Conservation (phyloP, 2,113 vertebrate genomes). For the Glareola pratincola region DNA sequence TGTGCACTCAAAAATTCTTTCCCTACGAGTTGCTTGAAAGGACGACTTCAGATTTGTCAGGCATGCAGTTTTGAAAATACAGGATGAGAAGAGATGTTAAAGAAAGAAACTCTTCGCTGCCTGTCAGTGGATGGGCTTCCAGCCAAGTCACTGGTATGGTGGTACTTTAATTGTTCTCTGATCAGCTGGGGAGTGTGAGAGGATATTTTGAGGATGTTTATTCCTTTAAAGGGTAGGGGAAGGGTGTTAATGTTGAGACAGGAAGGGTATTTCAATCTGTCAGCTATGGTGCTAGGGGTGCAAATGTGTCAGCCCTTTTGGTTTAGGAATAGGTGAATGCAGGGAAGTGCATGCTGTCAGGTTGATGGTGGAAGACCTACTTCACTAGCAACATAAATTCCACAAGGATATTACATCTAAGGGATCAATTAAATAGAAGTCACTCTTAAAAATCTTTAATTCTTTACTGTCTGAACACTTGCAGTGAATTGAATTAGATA, state of each 20-base stretch:
- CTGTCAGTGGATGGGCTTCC: not conserved
- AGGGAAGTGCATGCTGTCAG: not conserved
- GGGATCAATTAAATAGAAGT: not conserved
- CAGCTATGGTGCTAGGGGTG: not conserved
- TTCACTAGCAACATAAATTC: not conserved
- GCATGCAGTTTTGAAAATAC: not conserved
- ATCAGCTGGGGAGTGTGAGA: not conserved
- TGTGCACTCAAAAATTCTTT: not conserved
- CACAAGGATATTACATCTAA: not conserved
- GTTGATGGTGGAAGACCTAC: not conserved
- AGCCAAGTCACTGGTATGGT: not conserved
- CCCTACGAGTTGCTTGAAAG: not conserved
- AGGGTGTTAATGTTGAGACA: not conserved
- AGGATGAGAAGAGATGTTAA: not conserved
- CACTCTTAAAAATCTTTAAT: not conserved
- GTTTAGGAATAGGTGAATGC: not conserved
- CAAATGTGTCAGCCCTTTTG: not conserved
- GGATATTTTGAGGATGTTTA: not conserved
- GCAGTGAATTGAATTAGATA: not conserved
- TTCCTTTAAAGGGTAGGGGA: not conserved
- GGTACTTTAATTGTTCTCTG: not conserved
- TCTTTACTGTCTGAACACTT: not conserved
- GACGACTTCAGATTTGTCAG: not conserved
- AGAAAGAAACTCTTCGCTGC: not conserved
- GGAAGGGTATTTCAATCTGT: not conserved